These are phyloP conservation scores for Hemicentrotus pulcherrimus DNA, from an alignment of 35 echinoderm and acorn worm genomes.

Conservation along the genomic window DNA sequence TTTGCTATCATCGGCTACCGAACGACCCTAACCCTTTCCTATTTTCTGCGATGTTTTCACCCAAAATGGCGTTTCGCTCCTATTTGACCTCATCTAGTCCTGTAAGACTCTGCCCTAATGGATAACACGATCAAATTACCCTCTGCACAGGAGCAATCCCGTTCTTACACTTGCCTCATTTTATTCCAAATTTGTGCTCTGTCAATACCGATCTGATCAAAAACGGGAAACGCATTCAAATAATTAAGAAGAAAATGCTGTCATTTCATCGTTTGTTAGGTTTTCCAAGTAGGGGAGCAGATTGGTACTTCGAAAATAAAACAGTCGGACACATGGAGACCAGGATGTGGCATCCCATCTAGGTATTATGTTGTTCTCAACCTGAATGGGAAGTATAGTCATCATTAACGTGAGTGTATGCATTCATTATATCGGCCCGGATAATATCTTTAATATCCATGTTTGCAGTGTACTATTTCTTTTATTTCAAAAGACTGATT, in stretches of 20 bases:
- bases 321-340: too few species aligned
- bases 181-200: not conserved
- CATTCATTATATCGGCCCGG: too few species aligned
- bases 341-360: too few species aligned
- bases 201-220: not conserved
- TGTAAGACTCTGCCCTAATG: not conserved
- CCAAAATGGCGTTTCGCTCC: not conserved
- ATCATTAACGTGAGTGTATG: too few species aligned
- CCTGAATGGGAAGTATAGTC: too few species aligned
- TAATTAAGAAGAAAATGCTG: not conserved
- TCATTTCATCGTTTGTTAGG: not conserved
- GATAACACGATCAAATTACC: constrained; percentile 22
- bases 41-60: not conserved
- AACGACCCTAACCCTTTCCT: not conserved
- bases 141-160: not conserved
- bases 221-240: not conserved
- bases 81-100: not conserved
- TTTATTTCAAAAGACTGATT: too few species aligned
- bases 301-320: too few species aligned
- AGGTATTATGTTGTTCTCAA: too few species aligned
- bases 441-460: too few species aligned
- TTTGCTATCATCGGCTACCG: too few species aligned
- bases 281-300: too few species aligned
- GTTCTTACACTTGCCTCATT: not conserved
- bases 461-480: too few species aligned